Percentiles rank a stretch among this genome's conserved stretches.
These are phyloP conservation scores for Papilio elwesi DNA, from an alignment of 2,888 invertebrate species.

Conservation along the genomic window DNA sequence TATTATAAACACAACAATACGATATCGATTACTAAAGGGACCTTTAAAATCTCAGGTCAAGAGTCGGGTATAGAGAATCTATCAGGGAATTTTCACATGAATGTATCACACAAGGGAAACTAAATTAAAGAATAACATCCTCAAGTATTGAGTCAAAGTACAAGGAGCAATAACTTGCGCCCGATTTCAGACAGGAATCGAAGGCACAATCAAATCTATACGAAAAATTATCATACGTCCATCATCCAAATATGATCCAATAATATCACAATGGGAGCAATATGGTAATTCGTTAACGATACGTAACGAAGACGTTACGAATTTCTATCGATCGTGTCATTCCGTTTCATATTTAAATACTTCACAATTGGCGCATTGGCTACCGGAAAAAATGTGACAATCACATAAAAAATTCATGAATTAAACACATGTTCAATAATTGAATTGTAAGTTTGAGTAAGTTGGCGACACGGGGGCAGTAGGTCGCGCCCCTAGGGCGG, in stretches of 20 bases:
- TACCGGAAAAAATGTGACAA: conserved; percentile 62
- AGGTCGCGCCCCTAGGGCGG: conserved; percentile 76
- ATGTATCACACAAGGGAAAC: conserved; percentile 72
- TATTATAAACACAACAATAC: conserved; percentile 32
- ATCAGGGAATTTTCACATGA: conserved; percentile 66
- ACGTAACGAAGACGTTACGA: conserved; percentile 53
- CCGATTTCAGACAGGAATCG: conserved; percentile 57
- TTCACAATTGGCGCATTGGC: conserved; percentile 67
- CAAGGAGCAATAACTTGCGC: conserved; percentile 57
- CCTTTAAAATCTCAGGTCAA: conserved; percentile 73
- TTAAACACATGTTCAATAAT: conserved; percentile 54
- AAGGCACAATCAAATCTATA: conserved; percentile 58
- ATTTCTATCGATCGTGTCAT: conserved; percentile 43
- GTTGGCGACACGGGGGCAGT: conserved; percentile 65
- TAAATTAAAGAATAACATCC: conserved; percentile 80
- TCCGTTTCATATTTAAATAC: conserved; percentile 70
- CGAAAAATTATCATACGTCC: conserved; percentile 78
- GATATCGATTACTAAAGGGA: conserved; percentile 47
- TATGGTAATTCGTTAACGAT: conserved; percentile 79
- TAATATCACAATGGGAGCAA: conserved; percentile 64
- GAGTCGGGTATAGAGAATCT: conserved; percentile 55
- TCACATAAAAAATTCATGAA: conserved; percentile 50
- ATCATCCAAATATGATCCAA: conserved; percentile 79
- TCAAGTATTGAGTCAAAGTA: conserved; percentile 52
- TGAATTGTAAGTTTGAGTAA: conserved; percentile 54